Evolutionary conservation across 2,113 vertebrate genomes (phyloP).

Genomic region (Himantopus leucocephalus): DNA sequence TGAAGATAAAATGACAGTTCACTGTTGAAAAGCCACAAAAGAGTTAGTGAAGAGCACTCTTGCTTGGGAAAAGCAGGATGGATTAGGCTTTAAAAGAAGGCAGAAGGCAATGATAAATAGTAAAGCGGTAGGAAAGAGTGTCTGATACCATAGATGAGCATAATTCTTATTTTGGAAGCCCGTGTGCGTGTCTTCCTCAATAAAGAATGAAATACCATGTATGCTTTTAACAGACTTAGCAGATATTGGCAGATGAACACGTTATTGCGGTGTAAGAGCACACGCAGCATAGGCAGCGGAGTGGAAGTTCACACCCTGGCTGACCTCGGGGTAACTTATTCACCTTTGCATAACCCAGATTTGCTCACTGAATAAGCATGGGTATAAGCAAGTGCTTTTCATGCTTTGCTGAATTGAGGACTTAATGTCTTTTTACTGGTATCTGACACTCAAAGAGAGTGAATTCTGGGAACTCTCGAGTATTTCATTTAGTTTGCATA

Average conservation of each 20-base stretch:
- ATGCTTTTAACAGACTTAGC: neutral
- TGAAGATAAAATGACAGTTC: neutral
- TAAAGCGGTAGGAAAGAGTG: neutral
- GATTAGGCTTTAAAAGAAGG: neutral
- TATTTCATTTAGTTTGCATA: neutral
- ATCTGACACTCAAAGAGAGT: neutral
- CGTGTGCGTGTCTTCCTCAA: neutral
- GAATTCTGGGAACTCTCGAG: neutral
- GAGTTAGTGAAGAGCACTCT: neutral
- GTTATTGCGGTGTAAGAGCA: neutral
- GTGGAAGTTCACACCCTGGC: constrained; percentile 38
- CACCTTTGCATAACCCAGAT: constrained; percentile 49
- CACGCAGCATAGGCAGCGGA: neutral
- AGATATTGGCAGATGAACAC: neutral
- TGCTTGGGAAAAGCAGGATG: neutral
- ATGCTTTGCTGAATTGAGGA: constrained; percentile 30
- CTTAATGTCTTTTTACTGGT: constrained; percentile 34
- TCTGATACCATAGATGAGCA: neutral
- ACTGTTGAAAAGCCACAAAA: neutral
- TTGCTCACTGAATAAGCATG: neutral
- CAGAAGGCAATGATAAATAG: neutral
- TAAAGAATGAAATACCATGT: neutral
- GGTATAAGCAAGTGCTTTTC: constrained; percentile 42
- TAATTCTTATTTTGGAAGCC: neutral
- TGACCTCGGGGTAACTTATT: constrained; percentile 40